These are phyloP conservation scores for Sylvia borin DNA, from an alignment of 2,797 vertebrate species.

Conservation along the genomic window DNA sequence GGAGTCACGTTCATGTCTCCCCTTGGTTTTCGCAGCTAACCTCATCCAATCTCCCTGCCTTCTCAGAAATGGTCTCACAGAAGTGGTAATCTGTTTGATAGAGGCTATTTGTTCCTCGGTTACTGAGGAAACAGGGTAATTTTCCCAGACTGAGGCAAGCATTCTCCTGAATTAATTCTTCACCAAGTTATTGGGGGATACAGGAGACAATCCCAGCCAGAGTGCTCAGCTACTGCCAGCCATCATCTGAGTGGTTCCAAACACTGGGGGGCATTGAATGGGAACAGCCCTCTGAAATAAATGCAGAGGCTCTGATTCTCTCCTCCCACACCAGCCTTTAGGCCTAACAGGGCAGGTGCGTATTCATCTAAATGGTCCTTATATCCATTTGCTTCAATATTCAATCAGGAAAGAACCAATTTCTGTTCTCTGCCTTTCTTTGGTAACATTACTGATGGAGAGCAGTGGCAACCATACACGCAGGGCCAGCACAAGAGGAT, in stretches of 20 bases:
- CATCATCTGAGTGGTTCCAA: neutral
- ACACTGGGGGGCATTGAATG: rapidly evolving
- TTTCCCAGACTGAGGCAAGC: neutral
- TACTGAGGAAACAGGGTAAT: neutral
- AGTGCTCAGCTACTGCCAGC: neutral
- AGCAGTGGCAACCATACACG: rapidly evolving
- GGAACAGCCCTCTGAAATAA: neutral
- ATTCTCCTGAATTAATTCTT: neutral
- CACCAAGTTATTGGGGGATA: neutral
- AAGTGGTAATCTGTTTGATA: neutral
- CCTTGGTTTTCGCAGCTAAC: neutral
- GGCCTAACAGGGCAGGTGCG: rapidly evolving
- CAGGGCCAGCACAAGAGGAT: neutral
- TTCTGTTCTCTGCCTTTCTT: neutral
- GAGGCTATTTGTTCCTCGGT: neutral
- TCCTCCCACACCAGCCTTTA: neutral
- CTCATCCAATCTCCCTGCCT: neutral
- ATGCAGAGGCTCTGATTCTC: neutral
- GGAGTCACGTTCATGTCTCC: neutral
- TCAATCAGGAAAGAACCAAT: neutral
- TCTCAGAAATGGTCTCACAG: neutral
- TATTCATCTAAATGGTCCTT: neutral
- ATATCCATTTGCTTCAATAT: neutral
- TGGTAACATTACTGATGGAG: neutral
- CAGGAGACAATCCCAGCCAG: neutral